Evolutionary conservation across 2,113 vertebrate genomes (phyloP), one percentile per base, ranked within the genome.

Genomic region (Nycticryphes semicollaris): DNA sequence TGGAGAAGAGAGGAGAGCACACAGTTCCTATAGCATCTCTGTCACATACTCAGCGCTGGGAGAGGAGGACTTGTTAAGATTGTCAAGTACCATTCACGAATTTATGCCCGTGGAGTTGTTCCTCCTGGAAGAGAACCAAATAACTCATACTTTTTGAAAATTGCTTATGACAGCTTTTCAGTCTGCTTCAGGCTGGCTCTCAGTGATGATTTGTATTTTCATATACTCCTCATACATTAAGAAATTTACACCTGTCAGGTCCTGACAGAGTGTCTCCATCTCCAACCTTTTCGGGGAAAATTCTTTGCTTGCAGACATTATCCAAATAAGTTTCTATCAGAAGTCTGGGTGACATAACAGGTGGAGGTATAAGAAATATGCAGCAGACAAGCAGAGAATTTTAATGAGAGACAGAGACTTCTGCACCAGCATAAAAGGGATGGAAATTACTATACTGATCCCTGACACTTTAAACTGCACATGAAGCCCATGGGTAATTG

Each of bases 61-160:
- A 97, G 91, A 97, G 76, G 39, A 94, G 56, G 75, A 91, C 90
- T 97, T 96, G 94, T 97, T 98, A 97, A 95, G 95, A 97, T 83
- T 98, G 97, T 96, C 97, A 98, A 98, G 97, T 93, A 96, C 97
- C 93, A 96, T 96, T 97, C 97, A 97, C 62, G 48, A 96, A 98
- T 98, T 97, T 98, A 98, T 97, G 97, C 96, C 91, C 94, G 72
- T 93, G 85, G 95, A 98, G 90, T 92, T 90, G 95, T 79, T 97
- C 94, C 94, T 97, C 63, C 94, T 98, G 97, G 97, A 98, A 97
- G 66, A 80, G 83, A 97, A 97, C 93, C 96, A 97, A 97, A 96
- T 98, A 98, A 97, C 95, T 98, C 97, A 97, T 92, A 96, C 94
- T 97, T 98, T 98, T 91, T 97, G 94, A 98, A 98, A 98, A 98